Conservation (phyloP, 2,113 vertebrate genomes). For the Clarias batrachus region DNA sequence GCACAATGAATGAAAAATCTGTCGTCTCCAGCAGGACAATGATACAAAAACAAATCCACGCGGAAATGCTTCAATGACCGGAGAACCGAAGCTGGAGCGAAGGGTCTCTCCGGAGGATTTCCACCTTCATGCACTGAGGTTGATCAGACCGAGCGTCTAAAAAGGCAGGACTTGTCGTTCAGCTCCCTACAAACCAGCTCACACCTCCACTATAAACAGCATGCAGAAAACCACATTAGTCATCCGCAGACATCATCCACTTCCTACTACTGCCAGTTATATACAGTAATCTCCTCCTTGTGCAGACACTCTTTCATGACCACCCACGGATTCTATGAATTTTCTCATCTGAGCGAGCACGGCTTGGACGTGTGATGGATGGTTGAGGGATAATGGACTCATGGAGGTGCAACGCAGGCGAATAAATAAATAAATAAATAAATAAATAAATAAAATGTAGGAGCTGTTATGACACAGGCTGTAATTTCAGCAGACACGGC, state of each 20-base stretch:
- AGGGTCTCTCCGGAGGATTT: background rate
- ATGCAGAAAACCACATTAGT: conserved; percentile 39
- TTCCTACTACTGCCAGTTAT: conserved; percentile 34
- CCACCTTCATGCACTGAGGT: background rate
- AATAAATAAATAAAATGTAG: background rate
- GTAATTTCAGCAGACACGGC: background rate
- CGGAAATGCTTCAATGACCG: background rate
- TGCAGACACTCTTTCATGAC: conserved; percentile 23
- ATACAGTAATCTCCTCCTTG: conserved; percentile 23
- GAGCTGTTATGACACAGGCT: conserved; percentile 6
- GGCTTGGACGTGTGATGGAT: conserved; percentile 11
- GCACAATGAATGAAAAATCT: background rate
- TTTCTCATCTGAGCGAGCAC: conserved; percentile 28
- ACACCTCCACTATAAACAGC: conserved; percentile 40
- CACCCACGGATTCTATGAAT: conserved; percentile 34
- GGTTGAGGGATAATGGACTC: conserved; percentile 18
- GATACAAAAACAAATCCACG: background rate
- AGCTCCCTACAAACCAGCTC: conserved; percentile 22
- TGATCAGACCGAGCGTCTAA: conserved; percentile 29
- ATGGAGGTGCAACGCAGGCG: conserved; percentile 4
- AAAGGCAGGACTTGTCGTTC: conserved; percentile 25
- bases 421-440: background rate
- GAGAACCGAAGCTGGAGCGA: background rate
- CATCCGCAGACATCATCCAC: conserved; percentile 39
- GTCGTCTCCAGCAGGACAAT: background rate